Base-by-base conservation (phyloP, 2,113 vertebrate genomes). In the Halichoerus grypus region DNA sequence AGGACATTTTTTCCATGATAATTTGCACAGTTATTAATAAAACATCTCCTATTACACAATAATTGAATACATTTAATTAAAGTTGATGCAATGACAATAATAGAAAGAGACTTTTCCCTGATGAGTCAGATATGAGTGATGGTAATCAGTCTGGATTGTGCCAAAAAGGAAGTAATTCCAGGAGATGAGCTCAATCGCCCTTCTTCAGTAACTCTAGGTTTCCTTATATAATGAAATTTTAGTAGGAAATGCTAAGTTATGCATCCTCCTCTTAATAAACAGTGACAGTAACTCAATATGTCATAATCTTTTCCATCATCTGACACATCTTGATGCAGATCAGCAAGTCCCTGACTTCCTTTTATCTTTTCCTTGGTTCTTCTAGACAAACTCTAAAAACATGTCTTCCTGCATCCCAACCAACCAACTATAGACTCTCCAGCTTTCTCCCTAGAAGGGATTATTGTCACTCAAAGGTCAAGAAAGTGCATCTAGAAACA, bases 11-110 rank as follows among this genome's bases (percentile, higher is more conserved):
- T 97, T 74, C 74, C 53, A 79, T n/a, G 76, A 86, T 92, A 94
- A 92, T 94, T 93, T 94, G 49, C 65, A 79, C n/a, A 67, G 63
- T 96, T 92, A 94, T 97, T 98, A 97, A 97, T 97, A 98, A 98
- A 97, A 94, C 67, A 94, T 97, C 18, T 81, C 59, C 11, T 92
- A 88, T 76, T 88, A 72, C 3, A 91, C 59, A 91, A 46, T 95
- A 95, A 94, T 85, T 95, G 74, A 96, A 91, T 96, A 69, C 24
- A 87, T 77, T 94, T 91, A 95, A 96, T 92, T 96, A 95, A 93
- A 96, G 51, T 87, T 92, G 57, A 84, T 90, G 53, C 36, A 92
- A 49, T 90, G 96, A 95, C 82, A 95, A 67, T 96, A 97, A 97
- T 65, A 96, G 88, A 84, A 83, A 97, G 88, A 88, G 59, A 69